Evolutionary conservation across 2,797 vertebrate genomes (phyloP), one percentile per base, ranked within the genome.

Genomic region (Carapus acus): DNA sequence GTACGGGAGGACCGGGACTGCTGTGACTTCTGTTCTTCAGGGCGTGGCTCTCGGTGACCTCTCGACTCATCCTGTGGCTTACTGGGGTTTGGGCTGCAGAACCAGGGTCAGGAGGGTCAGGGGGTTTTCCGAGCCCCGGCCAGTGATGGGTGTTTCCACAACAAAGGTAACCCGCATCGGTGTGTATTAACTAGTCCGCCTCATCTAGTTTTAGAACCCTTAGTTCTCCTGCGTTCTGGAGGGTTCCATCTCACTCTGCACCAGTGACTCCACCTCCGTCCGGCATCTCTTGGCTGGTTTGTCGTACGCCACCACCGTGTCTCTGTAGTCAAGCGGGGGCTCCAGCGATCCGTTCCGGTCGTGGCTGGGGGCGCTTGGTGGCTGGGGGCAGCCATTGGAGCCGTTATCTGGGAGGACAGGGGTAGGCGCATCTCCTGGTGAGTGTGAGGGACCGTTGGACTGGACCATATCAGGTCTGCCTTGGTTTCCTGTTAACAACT

Each of bases 261-360:
- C 87, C 79, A 74, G 22, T 1, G 73, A 57, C 22, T 88, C 88
- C 1, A 89, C 88, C 81, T 93, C 93, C 0, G 88, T 81, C 74
- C 91, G 86, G 57, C 89, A 89, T 36, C 89, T 91, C 74, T 98
- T 99, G 36, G 88, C 72, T n/a, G 88, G 86, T 50, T 87, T 88
- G 58, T 96, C 94, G 0, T 51, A 83, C 49, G 80, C 84, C 1
- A 83, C 85, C 6, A 87, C 82, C 11, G 81, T 67, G 62, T 89
- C 88, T 31, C 71, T 81, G 63, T 82, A 83, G 47, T 93, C 90
- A 0, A 61, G 80, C 9, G 34, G 53, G 4, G 74, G 62, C 45
- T 87, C 84, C 33, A 83, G 21, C 2, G 83, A 87, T 34, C 88
- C 79, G 1, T 84, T 72, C 70, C 76, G 88, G 51, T 90, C 80